phyloP scores from a whole-genome alignment of 2,888 invertebrate species.

The Hypomecis punctinalis region DNA sequence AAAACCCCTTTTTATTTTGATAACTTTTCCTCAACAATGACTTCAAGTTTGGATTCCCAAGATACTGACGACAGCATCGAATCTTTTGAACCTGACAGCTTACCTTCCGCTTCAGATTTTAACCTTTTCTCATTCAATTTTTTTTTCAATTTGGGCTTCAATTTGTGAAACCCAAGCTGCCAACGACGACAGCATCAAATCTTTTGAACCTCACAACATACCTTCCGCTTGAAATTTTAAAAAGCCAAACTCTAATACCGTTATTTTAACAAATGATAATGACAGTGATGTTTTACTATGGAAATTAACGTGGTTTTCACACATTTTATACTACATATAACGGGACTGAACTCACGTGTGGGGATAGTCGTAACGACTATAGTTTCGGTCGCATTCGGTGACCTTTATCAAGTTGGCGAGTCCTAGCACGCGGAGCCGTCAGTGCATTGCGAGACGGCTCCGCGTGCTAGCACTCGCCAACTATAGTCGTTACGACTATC shows the following conservation, averaged over 20 bases:
- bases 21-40: background rate
- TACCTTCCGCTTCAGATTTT: too few relatives aligned
- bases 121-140: too few relatives aligned
- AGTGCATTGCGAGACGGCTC: too few relatives aligned
- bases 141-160: too few relatives aligned
- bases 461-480: too few relatives aligned
- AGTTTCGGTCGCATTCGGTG: too few relatives aligned
- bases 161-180: conserved; percentile 3
- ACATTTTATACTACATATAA: background rate
- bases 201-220: conserved; percentile 1
- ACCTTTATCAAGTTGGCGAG: too few relatives aligned
- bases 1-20: background rate
- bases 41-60: conserved; percentile 3
- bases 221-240: background rate
- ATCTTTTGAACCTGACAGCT: too few relatives aligned
- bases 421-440: too few relatives aligned
- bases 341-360: background rate
- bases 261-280: background rate
- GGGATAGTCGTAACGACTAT: too few relatives aligned
- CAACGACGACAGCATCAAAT: background rate
- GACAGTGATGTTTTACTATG: background rate
- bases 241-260: background rate
- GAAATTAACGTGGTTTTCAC: background rate
- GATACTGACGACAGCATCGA: too few relatives aligned
- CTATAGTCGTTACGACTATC: too few relatives aligned